A percentile compares a stretch with the other conserved stretches of the same genome.
Conservation (phyloP, 2,888 invertebrate species). For the Caenorhabditis plicata region DNA sequence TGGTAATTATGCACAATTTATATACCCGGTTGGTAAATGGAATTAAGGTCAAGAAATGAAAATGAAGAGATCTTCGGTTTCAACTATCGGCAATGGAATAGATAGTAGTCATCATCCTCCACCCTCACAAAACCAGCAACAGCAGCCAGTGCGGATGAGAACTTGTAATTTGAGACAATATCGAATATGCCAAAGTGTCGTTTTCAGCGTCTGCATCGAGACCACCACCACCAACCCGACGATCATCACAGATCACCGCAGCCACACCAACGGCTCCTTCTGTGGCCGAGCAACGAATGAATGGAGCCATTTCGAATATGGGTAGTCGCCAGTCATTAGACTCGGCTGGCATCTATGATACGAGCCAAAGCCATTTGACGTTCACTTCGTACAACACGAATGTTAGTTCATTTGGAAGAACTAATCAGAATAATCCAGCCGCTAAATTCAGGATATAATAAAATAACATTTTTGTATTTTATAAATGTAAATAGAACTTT, state of each 20-base stretch:
- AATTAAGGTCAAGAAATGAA: not conserved
- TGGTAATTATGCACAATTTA: not conserved
- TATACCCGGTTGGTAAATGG: not conserved
- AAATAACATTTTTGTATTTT: too few species aligned
- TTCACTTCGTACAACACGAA: too few species aligned
- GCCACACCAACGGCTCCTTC: slow-evolving; percentile 64
- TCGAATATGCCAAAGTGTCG: too few species aligned
- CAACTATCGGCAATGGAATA: slow-evolving; percentile 6
- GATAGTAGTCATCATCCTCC: slow-evolving; percentile 5
- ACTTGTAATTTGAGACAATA: slow-evolving; percentile 14
- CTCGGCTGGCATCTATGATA: slow-evolving; percentile 32
- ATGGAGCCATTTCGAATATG: slow-evolving; percentile 15
- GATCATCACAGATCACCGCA: slow-evolving; percentile 65
- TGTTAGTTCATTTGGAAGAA: too few species aligned
- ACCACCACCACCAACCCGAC: slow-evolving; percentile 68
- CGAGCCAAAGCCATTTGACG: too few species aligned
- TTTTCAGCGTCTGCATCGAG: slow-evolving; percentile 61
- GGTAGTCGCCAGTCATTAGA: slow-evolving; percentile 45
- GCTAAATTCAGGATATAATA: too few species aligned
- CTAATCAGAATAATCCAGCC: too few species aligned
- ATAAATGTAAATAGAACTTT: too few species aligned
- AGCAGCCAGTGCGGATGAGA: slow-evolving; percentile 31
- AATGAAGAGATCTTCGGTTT: slow-evolving; percentile 17
- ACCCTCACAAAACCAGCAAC: not conserved
- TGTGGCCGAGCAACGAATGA: slow-evolving; percentile 51